Evolutionary conservation across 2,113 vertebrate genomes (phyloP), one percentile per base, ranked within the genome.

Genomic region (Ciconia stormi): DNA sequence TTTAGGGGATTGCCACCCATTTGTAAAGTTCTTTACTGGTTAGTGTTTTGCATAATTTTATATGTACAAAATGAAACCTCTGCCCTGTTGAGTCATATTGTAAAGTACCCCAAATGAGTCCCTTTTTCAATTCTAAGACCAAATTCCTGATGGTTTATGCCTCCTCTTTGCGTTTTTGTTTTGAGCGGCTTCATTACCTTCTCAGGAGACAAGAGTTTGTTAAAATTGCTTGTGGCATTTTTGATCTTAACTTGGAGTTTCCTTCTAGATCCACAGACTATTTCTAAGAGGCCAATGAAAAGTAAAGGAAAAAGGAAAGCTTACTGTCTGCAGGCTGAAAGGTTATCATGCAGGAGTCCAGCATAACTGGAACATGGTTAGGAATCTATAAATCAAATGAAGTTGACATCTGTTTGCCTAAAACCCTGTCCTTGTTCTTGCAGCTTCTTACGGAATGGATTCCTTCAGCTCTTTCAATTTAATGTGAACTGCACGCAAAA

Each of bases 71-170:
- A 11, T 32, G 10, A 83, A 83, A 49, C 30, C 20, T 90, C 71
- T 50, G 12, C 49, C 34, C 11, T 44, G 18, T 20, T 72, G 27
- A 52, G 13, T 52, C 16, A 26, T 8, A 1, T 6, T 42, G 13
- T 40, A 3, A 72, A 80, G 34, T 34, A 38, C 5, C 6, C 11
- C 17, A 46, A 0, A 0, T 11, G 44, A 81, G 16, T 44, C 8
- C 7, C 30, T 4, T 53, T 66, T 62, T 66, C 27, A 38, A 2
- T 65, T 72, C 20, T 29, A 16, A 49, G 10, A 78, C 13, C 9
- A 56, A 56, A 73, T 85, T 89, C n/a, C 17, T 62, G 22, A 7
- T 30, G 15, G 9, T 66, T 87, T 90, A 13, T 66, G 14, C 38
- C 38, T 44, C 30, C 26, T 50, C 50, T 77, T 77, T 65, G 18